phyloP scores from a whole-genome alignment of 2,888 invertebrate species.

The Synergus gifuensis region DNA sequence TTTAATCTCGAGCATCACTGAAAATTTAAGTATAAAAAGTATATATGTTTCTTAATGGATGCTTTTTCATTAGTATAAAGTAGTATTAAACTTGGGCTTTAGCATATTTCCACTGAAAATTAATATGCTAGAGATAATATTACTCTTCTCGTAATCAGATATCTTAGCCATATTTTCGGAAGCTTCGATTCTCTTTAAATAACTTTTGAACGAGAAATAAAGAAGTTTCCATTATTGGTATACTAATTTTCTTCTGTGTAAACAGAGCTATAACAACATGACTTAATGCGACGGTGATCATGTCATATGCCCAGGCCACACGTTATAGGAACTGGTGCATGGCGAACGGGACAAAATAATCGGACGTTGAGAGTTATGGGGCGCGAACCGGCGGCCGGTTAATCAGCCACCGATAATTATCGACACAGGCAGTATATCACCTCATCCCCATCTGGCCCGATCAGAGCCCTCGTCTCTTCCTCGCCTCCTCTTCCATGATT shows the following conservation, averaged over 20 bases:
- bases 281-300: constrained; percentile 38
- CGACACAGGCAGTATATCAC: constrained; percentile 77
- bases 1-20: background rate
- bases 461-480: constrained; percentile 51
- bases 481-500: background rate
- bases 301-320: constrained; percentile 55
- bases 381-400: constrained; percentile 77
- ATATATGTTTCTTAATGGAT: too few species aligned
- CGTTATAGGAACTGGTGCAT: constrained; percentile 74
- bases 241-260: background rate
- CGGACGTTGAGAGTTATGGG: constrained; percentile 77
- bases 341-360: constrained; percentile 77
- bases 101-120: too few species aligned
- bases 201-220: background rate
- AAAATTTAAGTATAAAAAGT: too few species aligned
- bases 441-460: constrained; percentile 60
- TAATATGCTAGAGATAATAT: too few species aligned
- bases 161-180: too few species aligned
- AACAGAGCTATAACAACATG: constrained; percentile 21
- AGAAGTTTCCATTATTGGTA: background rate
- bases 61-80: too few species aligned
- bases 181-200: background rate
- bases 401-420: constrained; percentile 78
- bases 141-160: too few species aligned
- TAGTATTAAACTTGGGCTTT: too few species aligned